phyloP scores from a whole-genome alignment of 2,113 vertebrate genomes.

The Anser brachyrhynchus region DNA sequence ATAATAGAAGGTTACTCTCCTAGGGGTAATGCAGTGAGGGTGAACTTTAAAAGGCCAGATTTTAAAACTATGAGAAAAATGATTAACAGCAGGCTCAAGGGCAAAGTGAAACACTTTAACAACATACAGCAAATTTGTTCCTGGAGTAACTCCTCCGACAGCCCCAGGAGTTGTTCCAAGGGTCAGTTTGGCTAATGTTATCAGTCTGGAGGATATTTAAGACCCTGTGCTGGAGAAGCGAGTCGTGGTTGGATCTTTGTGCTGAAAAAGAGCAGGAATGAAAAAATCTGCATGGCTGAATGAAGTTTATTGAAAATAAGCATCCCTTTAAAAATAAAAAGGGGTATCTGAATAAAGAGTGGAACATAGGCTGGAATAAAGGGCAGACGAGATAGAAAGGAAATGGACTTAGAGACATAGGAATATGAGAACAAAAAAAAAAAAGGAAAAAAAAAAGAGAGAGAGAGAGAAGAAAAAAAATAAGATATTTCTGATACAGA shows the following conservation, averaged over 20 bases:
- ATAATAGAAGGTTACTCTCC: slow-evolving; percentile 70
- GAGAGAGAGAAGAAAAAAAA: not conserved
- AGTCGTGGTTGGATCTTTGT: slow-evolving; percentile 31
- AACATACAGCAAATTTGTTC: slow-evolving; percentile 46
- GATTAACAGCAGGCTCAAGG: slow-evolving; percentile 69
- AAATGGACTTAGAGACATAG: not conserved
- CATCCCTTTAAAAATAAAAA: slow-evolving; percentile 30
- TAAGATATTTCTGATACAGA: slow-evolving; percentile 8
- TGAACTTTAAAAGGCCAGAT: slow-evolving; percentile 73
- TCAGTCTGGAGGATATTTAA: slow-evolving; percentile 40
- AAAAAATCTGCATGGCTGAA: not conserved
- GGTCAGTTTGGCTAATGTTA: slow-evolving; percentile 57
- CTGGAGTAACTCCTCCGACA: slow-evolving; percentile 27
- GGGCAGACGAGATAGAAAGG: not conserved
- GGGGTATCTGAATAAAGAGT: not conserved
- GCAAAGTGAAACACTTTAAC: slow-evolving; percentile 65
- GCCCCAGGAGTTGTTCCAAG: slow-evolving; percentile 9
- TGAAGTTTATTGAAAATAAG: slow-evolving; percentile 38
- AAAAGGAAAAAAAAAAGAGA: not conserved
- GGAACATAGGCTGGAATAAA: not conserved
- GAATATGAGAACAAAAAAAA: not conserved
- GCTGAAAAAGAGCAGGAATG: slow-evolving; percentile 26
- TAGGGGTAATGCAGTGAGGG: slow-evolving; percentile 57
- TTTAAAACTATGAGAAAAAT: slow-evolving; percentile 63
- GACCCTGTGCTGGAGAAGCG: slow-evolving; percentile 12